These are phyloP conservation scores for Coregonus sp. DNA, from an alignment of 2,797 vertebrate genomes.

Conservation along the genomic window DNA sequence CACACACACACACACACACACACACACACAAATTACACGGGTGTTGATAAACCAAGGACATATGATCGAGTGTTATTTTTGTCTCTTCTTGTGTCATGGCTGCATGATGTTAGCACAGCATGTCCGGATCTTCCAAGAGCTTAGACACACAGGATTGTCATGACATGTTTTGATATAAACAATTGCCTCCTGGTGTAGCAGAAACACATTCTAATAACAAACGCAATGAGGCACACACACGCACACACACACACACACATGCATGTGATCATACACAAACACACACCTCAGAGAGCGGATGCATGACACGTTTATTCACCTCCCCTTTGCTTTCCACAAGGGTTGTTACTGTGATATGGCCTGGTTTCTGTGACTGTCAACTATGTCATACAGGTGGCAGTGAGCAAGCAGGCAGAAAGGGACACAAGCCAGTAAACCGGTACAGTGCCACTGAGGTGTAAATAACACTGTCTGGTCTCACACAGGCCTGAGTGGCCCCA, in stretches of 20 bases:
- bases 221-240: background rate
- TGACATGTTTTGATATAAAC: background rate
- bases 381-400: background rate
- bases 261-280: background rate
- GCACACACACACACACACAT: background rate
- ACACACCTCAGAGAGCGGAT: conserved; percentile 16
- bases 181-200: background rate
- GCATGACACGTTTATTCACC: conserved; percentile 47
- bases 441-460: conserved; percentile 3
- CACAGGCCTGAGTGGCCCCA: background rate
- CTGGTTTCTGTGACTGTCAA: conserved; percentile 43
- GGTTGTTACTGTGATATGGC: conserved; percentile 57
- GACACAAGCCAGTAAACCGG: background rate
- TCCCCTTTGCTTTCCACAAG: conserved; percentile 28
- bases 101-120: background rate
- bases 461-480: background rate
- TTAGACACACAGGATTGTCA: background rate
- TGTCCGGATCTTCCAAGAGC: background rate
- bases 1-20: background rate
- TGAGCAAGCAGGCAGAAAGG: background rate
- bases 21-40: background rate
- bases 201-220: background rate
- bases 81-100: background rate
- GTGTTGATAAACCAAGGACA: background rate
- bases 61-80: background rate